Conservation (phyloP, 2,888 invertebrate species). For the Machimus rusticus region DNA sequence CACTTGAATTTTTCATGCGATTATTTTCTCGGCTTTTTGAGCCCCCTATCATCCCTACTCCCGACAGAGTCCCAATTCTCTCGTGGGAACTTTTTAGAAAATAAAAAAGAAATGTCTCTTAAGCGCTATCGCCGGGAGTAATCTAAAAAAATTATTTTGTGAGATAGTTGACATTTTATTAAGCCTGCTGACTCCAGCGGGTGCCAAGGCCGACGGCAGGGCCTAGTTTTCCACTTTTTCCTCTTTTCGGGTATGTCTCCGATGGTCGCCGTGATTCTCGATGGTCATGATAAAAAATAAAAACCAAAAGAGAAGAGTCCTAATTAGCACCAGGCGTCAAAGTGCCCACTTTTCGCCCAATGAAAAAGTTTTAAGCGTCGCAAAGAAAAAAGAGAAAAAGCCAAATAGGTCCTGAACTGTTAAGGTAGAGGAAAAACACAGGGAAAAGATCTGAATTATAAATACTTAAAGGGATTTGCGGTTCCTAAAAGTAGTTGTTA, state of each 20-base stretch:
- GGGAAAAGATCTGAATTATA: not conserved
- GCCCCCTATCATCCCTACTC: not conserved
- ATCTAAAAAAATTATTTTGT: conserved; percentile 19
- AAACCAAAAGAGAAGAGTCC: not conserved
- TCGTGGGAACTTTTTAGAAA: not conserved
- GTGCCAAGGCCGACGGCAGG: not conserved
- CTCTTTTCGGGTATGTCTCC: not conserved
- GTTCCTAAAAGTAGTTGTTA: not conserved
- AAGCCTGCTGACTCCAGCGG: not conserved
- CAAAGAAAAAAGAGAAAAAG: not conserved
- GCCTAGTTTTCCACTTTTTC: not conserved
- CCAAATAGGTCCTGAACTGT: not conserved
- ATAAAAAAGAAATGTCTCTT: not conserved
- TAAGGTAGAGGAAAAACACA: not conserved
- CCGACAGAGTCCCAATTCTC: not conserved
- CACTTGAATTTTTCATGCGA: conserved; percentile 34
- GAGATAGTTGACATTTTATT: conserved; percentile 17
- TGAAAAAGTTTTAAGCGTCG: not conserved
- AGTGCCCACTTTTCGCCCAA: not conserved
- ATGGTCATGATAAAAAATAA: not conserved
- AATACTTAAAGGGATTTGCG: not conserved
- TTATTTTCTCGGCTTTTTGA: not conserved
- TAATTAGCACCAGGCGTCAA: not conserved
- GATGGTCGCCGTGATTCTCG: not conserved
- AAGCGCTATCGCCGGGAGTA: not conserved